Percentiles rank a stretch among this genome's conserved stretches.
Evolutionary conservation across 2,888 invertebrate genomes (phyloP).

Genomic region (Aphidius colemani): DNA sequence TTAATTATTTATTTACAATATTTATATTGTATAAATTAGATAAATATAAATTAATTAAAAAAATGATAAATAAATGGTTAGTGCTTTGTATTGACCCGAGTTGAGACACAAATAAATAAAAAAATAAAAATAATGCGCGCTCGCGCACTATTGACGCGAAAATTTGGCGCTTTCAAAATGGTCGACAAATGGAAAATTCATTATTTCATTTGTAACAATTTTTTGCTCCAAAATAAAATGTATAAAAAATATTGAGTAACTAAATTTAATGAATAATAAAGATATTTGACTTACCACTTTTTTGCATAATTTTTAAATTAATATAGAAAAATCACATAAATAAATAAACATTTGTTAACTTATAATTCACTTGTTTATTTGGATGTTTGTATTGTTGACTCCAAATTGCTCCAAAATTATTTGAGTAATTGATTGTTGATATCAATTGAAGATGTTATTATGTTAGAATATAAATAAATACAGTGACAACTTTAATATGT

Average conservation of each 20-base stretch:
- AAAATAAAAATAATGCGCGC: not conserved
- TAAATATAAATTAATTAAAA: not conserved
- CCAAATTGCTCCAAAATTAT: too few species aligned
- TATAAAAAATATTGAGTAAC: not conserved
- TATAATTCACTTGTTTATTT: slow-evolving; percentile 16
- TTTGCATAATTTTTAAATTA: slow-evolving; percentile 41
- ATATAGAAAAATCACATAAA: slow-evolving; percentile 25
- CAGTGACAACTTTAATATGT: slow-evolving; percentile 30
- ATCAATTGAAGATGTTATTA: too few species aligned
- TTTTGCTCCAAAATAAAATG: not conserved
- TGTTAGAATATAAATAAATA: slow-evolving; percentile 33
- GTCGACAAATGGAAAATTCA: slow-evolving; percentile 36
- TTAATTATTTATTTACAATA: too few species aligned
- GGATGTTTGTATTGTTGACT: too few species aligned
- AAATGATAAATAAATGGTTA: slow-evolving; percentile 40
- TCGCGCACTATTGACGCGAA: slow-evolving; percentile 44
- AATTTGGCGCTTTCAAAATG: slow-evolving; percentile 52
- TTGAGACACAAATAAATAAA: slow-evolving; percentile 13
- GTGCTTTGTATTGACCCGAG: slow-evolving; percentile 45
- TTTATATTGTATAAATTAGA: too few species aligned
- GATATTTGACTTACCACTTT: slow-evolving; percentile 44
- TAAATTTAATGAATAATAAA: not conserved
- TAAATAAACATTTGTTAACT: slow-evolving; percentile 29
- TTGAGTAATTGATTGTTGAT: too few species aligned
- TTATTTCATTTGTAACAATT: slow-evolving; percentile 2